Percentiles rank a stretch among this genome's conserved stretches.
phyloP scores from a whole-genome alignment of 2,113 vertebrate genomes.

The Rhea americana region DNA sequence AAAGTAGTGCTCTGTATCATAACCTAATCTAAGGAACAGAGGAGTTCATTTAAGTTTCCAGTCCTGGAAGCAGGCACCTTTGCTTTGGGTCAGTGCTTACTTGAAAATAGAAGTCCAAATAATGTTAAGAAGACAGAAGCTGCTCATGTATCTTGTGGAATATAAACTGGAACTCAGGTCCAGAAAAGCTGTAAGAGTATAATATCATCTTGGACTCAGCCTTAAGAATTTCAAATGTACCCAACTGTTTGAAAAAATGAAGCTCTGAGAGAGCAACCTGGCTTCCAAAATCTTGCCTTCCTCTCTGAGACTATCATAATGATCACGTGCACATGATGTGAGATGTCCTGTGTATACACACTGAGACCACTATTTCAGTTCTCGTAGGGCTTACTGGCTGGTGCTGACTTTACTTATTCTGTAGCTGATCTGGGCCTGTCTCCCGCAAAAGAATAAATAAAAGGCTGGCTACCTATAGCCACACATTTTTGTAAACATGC shows the following conservation, averaged over 20 bases:
- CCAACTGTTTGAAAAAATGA: not conserved
- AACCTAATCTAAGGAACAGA: not conserved
- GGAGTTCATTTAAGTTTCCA: not conserved
- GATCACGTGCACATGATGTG: rapidly evolving
- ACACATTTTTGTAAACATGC: not conserved
- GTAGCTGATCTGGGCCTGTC: not conserved
- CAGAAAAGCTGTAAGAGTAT: not conserved
- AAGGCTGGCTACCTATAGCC: not conserved
- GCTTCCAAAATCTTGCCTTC: not conserved
- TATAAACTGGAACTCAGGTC: not conserved
- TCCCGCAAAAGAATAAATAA: not conserved
- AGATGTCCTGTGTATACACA: not conserved
- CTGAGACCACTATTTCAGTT: not conserved
- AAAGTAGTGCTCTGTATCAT: not conserved
- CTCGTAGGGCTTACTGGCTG: not conserved
- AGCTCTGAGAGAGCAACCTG: not conserved
- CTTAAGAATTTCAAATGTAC: not conserved
- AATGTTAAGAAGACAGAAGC: not conserved
- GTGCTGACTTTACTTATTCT: not conserved
- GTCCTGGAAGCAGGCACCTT: not conserved
- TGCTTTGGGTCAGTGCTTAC: not conserved
- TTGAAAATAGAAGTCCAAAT: not conserved
- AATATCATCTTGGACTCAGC: not conserved
- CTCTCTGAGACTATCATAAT: not conserved
- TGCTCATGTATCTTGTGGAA: not conserved